These are phyloP conservation scores for Dallia pectoralis DNA, from an alignment of 2,797 vertebrate species.

Conservation along the genomic window DNA sequence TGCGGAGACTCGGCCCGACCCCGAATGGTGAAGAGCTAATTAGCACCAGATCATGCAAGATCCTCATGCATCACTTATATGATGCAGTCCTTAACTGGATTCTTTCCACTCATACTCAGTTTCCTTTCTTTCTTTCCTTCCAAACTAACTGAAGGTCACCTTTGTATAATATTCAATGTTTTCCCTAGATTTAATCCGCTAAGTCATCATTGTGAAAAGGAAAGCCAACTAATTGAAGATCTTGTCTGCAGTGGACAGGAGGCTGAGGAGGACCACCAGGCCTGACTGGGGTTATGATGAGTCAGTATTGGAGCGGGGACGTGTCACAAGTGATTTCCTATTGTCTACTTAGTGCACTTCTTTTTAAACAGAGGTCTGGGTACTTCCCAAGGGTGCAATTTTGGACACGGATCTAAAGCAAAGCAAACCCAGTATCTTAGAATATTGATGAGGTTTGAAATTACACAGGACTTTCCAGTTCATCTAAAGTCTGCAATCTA, in stretches of 20 bases:
- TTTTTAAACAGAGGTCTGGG: too few species aligned
- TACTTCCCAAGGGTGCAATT: not conserved
- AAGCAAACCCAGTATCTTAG: conserved; percentile 47
- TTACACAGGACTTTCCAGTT: conserved; percentile 27
- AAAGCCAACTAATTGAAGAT: conserved; percentile 53
- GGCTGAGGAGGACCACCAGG: conserved; percentile 23
- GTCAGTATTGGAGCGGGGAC: conserved; percentile 56
- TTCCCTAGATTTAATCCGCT: conserved; percentile 36
- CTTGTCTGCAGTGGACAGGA: conserved; percentile 35
- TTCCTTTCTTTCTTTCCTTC: conserved; percentile 34
- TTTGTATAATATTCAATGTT: conserved; percentile 34
- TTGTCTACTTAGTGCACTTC: too few species aligned
- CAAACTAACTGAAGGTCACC: conserved; percentile 45
- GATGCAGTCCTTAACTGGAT: not conserved
- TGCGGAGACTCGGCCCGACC: too few species aligned
- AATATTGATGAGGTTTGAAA: conserved; percentile 63
- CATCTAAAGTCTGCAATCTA: conserved; percentile 8
- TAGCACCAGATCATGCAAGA: too few species aligned
- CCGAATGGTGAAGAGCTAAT: too few species aligned
- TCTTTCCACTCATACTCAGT: conserved; percentile 6
- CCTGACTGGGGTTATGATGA: conserved; percentile 60
- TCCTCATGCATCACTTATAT: too few species aligned
- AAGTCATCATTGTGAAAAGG: conserved; percentile 31
- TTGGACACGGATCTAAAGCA: not conserved
- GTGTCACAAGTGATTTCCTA: not conserved